These are phyloP conservation scores for Abrostola tripartita DNA, from an alignment of 2,888 invertebrate genomes.

Conservation along the genomic window DNA sequence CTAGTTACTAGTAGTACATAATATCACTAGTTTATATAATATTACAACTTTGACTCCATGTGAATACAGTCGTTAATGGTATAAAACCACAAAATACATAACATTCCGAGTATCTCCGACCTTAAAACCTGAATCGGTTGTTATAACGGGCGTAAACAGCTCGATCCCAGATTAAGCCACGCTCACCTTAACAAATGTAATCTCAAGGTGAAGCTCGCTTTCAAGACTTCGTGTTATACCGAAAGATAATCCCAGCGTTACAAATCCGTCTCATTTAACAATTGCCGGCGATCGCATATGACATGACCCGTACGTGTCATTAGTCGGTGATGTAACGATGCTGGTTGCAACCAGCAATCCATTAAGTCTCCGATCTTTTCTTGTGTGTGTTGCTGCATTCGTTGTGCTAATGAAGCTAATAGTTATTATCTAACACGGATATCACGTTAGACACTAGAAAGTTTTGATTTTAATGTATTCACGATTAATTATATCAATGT, in stretches of 20 bases:
- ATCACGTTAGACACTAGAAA: too few relatives aligned
- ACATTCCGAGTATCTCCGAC: constrained; percentile 7
- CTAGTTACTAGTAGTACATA: too few relatives aligned
- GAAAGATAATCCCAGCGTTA: constrained; percentile 42
- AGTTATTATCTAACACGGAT: too few relatives aligned
- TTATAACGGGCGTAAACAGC: constrained; percentile 35
- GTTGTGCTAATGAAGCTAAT: too few relatives aligned
- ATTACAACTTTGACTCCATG: background rate
- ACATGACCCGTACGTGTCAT: constrained; percentile 31
- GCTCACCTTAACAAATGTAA: constrained; percentile 45
- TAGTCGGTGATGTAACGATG: constrained; percentile 30
- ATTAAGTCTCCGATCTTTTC: constrained; percentile 40
- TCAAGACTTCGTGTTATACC: constrained; percentile 42
- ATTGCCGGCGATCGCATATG: constrained; percentile 34
- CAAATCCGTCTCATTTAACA: constrained; percentile 43
- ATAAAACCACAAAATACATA: constrained; percentile 7
- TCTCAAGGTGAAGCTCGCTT: constrained; percentile 51
- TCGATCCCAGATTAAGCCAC: constrained; percentile 39
- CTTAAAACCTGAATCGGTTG: constrained; percentile 22
- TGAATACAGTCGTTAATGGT: background rate
- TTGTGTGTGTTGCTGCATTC: constrained; percentile 21
- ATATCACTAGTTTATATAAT: too few relatives aligned
- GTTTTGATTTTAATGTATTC: too few relatives aligned
- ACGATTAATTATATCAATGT: too few relatives aligned
- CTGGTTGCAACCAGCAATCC: constrained; percentile 30